These are phyloP conservation scores for Eulithis testata DNA, from an alignment of 2,888 invertebrate genomes.

Conservation along the genomic window DNA sequence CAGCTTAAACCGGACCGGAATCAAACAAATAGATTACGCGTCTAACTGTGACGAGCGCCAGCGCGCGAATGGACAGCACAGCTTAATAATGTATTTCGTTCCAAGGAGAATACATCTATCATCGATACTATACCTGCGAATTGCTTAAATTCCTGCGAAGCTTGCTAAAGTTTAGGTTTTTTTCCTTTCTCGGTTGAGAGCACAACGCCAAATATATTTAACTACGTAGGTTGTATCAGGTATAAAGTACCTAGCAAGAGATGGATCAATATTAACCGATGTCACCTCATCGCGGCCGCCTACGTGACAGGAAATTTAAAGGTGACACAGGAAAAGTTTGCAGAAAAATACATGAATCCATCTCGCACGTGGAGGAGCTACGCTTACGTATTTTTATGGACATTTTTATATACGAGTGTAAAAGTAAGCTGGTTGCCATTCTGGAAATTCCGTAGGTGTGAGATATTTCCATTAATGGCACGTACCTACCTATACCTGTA, in stretches of 20 bases:
- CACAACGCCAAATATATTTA: neutral
- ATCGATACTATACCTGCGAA: no score
- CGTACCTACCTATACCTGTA: no score
- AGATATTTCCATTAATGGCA: neutral
- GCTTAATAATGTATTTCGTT: no score
- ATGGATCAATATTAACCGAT: slow-evolving; percentile 32
- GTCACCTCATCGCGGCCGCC: slow-evolving; percentile 36
- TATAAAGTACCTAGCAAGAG: neutral
- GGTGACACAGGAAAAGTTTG: slow-evolving; percentile 30
- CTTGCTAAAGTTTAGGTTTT: neutral
- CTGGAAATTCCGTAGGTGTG: slow-evolving; percentile 4
- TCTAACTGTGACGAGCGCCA: no score
- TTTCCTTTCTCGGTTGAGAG: neutral
- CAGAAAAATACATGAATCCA: slow-evolving; percentile 33
- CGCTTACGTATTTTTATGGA: slow-evolving; percentile 29
- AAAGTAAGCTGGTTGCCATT: slow-evolving; percentile 14
- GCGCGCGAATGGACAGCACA: no score
- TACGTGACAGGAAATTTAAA: slow-evolving; percentile 42
- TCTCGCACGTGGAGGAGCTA: slow-evolving; percentile 30
- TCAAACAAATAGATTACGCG: no score
- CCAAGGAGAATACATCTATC: neutral
- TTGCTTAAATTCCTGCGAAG: neutral
- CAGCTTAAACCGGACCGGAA: no score
- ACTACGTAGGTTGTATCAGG: slow-evolving; percentile 4
- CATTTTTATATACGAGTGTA: slow-evolving; percentile 12